Evolutionary conservation across 2,888 invertebrate genomes (phyloP), one percentile per base, ranked within the genome.

Genomic region (Mermis nigrescens): DNA sequence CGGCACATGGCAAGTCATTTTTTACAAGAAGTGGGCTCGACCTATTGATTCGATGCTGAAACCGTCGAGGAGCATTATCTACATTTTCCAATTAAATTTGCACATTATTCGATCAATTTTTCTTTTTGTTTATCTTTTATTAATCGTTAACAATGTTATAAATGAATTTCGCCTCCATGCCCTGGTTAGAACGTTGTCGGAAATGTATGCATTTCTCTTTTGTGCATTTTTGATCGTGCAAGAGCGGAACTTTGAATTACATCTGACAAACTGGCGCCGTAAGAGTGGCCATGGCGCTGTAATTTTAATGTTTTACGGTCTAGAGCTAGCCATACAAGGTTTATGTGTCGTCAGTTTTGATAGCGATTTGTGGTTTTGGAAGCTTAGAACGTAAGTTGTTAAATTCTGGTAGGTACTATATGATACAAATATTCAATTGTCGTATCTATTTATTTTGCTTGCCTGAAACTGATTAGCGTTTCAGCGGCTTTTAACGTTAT

Each of bases 281-380:
- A 2, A 29, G 24, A 32, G 28, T 1, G 60, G 60, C 22, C 55
- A 62, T 51, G 57, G 60, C 12, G 24, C 48, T 26, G 27, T 58
- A 22, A 24, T 62, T 45, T 31, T 62, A 51, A 2, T 46, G 28
- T 55, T 62, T 45, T 60, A 55, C 56, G 12, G 55, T 27, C 1
- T 31, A 26, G 38, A 31, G 3, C n/a, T 62, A 26, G n/a, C 57
- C 27, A 1, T 31, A 2, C 15, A 22, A 4, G 52, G 31, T 31
- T 46, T 60, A 19, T 3, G 46, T 1, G n/a, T 62, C 15, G 55
- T 58, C 28, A 57, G 57, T 26, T 55, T 54, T 29, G 57, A 62
- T 46, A 60, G 62, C 48, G 3, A 29, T 4, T 29, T 29, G 19
- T 62, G 60, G 60, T 62, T 56, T 56, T 61, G 58, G 58, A 46